Evolutionary conservation across 2,797 vertebrate genomes (phyloP), one percentile per base, ranked within the genome.

Genomic region (Sparus aurata): DNA sequence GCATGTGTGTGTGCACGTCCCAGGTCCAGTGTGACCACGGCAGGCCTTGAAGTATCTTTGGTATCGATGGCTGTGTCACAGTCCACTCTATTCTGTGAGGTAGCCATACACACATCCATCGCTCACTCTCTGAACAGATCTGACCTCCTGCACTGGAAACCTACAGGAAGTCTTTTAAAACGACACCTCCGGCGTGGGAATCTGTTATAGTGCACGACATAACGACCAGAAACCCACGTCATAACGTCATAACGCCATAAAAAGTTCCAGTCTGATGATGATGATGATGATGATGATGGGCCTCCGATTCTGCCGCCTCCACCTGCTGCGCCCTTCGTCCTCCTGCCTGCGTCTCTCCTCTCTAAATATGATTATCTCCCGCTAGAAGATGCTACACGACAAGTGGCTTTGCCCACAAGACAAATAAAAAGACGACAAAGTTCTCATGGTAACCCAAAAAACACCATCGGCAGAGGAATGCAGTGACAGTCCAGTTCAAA

Each of bases 51-150:
- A 95, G 93, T 96, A 97, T 98, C 97, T 99, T 99, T 99, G 98
- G 98, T 98, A 97, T 97, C 93, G 94, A 96, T 92, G 93, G 96
- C 97, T 96, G 97, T 96, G 95, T 95, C 91, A 95, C 91, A 93
- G 94, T 96, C 96, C 97, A 96, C 96, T 96, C 96, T 94, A 91
- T 93, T 96, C 95, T 96, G 95, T 97, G 96, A 98, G 97, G 97
- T 97, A 97, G 96, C 96, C 86, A 84, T 75, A 73, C 80, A 55
- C 71, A 55, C 68, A 81, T 16, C 95, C 94, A 91, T 93, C 94
- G 91, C 92, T 95, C 94, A 94, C 77, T 41, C 62, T 83, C 58
- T 58, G 52, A 46, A 73, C 77, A 75, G 57, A 73, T 90, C 69
- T 77, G 49, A 77, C 80, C 72, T 79, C 89, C 85, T 79, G 85